These are phyloP conservation scores for Proteles cristata DNA, from an alignment of 2,113 vertebrate species.

Conservation along the genomic window DNA sequence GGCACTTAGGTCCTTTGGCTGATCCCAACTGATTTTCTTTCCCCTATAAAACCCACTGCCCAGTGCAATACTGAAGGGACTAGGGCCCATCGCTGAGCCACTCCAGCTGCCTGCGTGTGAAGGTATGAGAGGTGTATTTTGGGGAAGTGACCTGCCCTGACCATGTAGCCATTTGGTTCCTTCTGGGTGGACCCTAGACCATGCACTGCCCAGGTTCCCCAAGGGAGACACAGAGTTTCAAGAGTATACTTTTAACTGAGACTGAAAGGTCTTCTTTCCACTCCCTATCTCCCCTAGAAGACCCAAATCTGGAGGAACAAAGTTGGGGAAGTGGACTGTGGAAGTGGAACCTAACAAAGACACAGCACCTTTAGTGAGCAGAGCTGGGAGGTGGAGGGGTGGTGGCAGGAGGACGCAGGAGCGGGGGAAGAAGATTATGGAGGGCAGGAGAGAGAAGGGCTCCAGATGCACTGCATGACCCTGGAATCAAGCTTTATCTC, in stretches of 20 bases:
- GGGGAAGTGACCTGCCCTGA: neutral
- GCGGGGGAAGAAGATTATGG: neutral
- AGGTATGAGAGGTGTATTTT: too few relatives aligned
- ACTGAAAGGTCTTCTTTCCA: neutral
- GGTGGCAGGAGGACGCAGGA: too few relatives aligned
- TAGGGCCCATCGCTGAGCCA: neutral
- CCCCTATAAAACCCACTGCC: neutral
- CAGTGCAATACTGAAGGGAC: too few relatives aligned
- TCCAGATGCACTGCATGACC: neutral
- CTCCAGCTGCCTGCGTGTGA: neutral
- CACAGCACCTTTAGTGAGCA: neutral
- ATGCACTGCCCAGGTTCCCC: neutral
- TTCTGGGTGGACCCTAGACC: neutral
- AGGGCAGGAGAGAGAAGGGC: neutral
- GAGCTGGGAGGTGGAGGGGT: neutral
- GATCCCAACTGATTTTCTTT: neutral
- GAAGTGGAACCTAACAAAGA: neutral
- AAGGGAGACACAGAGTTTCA: neutral
- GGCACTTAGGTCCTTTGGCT: neutral
- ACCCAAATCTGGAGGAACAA: neutral
- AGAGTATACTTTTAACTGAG: neutral
- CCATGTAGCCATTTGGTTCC: too few relatives aligned
- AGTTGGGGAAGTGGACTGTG: neutral
- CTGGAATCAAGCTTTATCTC: neutral
- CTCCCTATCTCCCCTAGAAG: neutral